phyloP scores from a whole-genome alignment of 2,888 invertebrate genomes.

The Parochlus steinenii region DNA sequence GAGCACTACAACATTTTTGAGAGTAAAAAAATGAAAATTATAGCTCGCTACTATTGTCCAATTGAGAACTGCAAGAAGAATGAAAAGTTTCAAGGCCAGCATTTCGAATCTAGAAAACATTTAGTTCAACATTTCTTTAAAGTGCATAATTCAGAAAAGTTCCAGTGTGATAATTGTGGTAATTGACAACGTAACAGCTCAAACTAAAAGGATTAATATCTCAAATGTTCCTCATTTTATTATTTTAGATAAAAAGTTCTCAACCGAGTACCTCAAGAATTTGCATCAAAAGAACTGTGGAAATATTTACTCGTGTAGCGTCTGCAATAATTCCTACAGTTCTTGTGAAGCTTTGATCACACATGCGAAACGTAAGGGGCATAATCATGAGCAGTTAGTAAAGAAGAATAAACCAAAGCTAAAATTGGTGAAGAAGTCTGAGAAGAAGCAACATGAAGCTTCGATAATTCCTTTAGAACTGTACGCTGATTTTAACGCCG shows the following conservation, averaged over 20 bases:
- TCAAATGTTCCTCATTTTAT: too few relatives aligned
- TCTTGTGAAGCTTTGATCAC: constrained; percentile 28
- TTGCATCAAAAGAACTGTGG: constrained; percentile 16
- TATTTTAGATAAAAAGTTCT: constrained; percentile 6
- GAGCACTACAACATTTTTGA: background rate
- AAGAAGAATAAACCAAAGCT: constrained; percentile 1
- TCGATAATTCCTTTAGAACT: too few relatives aligned
- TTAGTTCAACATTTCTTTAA: constrained; percentile 9
- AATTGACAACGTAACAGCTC: too few relatives aligned
- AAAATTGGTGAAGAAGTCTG: too few relatives aligned
- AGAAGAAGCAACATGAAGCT: too few relatives aligned
- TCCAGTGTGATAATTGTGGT: constrained; percentile 3
- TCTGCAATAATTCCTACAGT: constrained; percentile 24
- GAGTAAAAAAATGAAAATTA: background rate
- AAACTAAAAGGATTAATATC: too few relatives aligned
- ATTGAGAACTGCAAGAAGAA: background rate
- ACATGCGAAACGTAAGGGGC: constrained; percentile 27
- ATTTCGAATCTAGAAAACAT: constrained; percentile 5
- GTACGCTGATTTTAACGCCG: too few relatives aligned
- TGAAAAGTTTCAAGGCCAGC: background rate
- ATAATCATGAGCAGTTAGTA: constrained; percentile 13
- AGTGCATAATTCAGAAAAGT: constrained; percentile 3
- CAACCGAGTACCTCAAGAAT: constrained; percentile 5
- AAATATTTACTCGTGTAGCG: constrained; percentile 25
- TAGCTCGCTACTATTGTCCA: constrained; percentile 6